These are phyloP conservation scores for Apodemia zela DNA, from an alignment of 2,888 invertebrate genomes.

Conservation along the genomic window DNA sequence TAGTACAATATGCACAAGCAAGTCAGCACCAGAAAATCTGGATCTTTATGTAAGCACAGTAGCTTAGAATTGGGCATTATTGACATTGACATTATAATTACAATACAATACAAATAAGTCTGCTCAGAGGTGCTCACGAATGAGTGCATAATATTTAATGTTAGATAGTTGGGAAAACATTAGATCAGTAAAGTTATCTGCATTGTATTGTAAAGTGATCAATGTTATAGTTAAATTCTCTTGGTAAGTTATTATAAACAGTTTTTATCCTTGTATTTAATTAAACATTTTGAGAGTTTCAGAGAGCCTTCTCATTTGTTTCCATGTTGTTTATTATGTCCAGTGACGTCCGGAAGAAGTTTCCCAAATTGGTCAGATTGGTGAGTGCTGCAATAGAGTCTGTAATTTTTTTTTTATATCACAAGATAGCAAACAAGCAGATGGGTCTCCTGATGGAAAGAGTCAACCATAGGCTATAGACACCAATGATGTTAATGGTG, in stretches of 20 bases:
- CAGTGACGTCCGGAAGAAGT: constrained; percentile 94
- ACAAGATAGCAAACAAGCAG: too few species aligned
- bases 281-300: constrained; percentile 54
- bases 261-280: constrained; percentile 10
- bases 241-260: too few species aligned
- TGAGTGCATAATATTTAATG: neutral
- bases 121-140: neutral
- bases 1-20: too few species aligned
- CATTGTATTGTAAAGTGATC: neutral
- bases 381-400: constrained; percentile 80
- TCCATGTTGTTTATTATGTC: constrained; percentile 77
- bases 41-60: neutral
- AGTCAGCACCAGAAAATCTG: neutral
- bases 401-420: too few species aligned
- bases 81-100: neutral
- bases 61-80: neutral
- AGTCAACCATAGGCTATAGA: too few species aligned
- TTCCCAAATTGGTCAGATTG: constrained; percentile 92
- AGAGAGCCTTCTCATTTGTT: constrained; percentile 64
- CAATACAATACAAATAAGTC: neutral
- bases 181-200: neutral
- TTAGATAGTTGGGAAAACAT: too few species aligned
- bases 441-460: too few species aligned
- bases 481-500: too few species aligned
- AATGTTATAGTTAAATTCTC: neutral